Evolutionary conservation across 1,140 invertebrate genomes (phyloP), one percentile per base, ranked within the genome.

Genomic region (Callitettix versicolor): DNA sequence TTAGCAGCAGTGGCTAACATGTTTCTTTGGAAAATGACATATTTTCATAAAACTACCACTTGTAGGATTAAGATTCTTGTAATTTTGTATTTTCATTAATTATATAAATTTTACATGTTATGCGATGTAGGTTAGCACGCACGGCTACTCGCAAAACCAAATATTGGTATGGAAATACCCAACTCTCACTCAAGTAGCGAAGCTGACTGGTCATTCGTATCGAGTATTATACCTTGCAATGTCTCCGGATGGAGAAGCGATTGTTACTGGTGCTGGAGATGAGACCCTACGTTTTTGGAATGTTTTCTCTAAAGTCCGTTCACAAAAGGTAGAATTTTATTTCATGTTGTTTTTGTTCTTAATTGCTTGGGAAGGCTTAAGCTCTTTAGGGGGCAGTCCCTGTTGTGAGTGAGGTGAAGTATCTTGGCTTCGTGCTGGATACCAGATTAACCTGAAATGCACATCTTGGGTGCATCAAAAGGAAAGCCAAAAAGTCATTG

Each of bases 111-210:
- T n/a, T n/a, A n/a, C n/a, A n/a, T n/a, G n/a, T n/a, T n/a, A n/a
- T n/a, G n/a, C 22, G 12, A 53, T 71, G 53, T 62, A 81, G 76
- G 80, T 82, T 22, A 96, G 92, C 64, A 99, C 96, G 1, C 97
- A 99, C 70, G 97, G 97, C 0, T 99, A 99, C 68, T 98, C 95
- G 22, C 96, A 98, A 69, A 99, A 99, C 73, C 96, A 99, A 74
- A 98, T 99, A 51, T 72, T 98, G 11, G 93, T 99, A 0, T 99
- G 97, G 97, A 98, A 99, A 66, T 99, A 99, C 73, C 97, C 97
- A 1, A 92, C 91, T 58, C 73, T 99, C 44, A 92, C 89, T 4
- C 79, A 76, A 70, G 95, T 99, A 44, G 95, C 95, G 20, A 98
- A 99, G 75, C 74, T 99, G 46, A 98, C 94, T 1, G 97, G 97